Evolutionary conservation across 2,113 vertebrate genomes (phyloP), one percentile per base, ranked within the genome.

Genomic region (Oreochromis tanganicae): DNA sequence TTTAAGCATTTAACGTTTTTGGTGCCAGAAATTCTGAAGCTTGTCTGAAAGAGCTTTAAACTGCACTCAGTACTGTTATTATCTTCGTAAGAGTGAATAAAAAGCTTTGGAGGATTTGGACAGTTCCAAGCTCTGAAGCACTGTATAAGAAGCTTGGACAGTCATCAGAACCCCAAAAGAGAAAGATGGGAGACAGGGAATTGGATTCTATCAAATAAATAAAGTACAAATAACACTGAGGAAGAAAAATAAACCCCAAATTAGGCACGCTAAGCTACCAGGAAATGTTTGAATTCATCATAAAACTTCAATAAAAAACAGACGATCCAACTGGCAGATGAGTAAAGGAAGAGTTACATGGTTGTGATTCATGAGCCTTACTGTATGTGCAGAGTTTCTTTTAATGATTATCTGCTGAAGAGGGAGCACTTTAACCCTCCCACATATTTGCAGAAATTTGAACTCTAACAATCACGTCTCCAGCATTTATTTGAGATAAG

Each of bases 91-190:
- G 56, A 8, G 27, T 11, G 3, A 55, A 34, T n/a, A 61, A 27
- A 63, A 82, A 9, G 16, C 79, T 85, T 27, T n/a, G 46, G 19
- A 82, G 80, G 80, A 82, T 85, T 89, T 68, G 57, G 36, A 17
- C 55, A 1, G 80, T 82, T 82, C 19, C 21, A 14, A 36, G 29
- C 79, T 81, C 34, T 78, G 79, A 81, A 79, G 29, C 1, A 11
- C 1, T 0, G 5, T 59, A 50, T 43, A 83, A 83, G 41, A 73
- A 11, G 61, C 84, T 83, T 83, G 81, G 84, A 59, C 29, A 12
- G 71, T 6, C 17, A 71, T 83, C 73, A 80, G 84, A 83, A 34
- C 80, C 79, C 80, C 21, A 32, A 19, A 56, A 41, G n/a, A 36
- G 34, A 4, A 50, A 36, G 81, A 29, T 68, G 8, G 5, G 16